Percentiles rank a stretch among this genome's conserved stretches.
These are phyloP conservation scores for Tetragnatha montana DNA, from an alignment of 2,888 invertebrate genomes.

Conservation along the genomic window DNA sequence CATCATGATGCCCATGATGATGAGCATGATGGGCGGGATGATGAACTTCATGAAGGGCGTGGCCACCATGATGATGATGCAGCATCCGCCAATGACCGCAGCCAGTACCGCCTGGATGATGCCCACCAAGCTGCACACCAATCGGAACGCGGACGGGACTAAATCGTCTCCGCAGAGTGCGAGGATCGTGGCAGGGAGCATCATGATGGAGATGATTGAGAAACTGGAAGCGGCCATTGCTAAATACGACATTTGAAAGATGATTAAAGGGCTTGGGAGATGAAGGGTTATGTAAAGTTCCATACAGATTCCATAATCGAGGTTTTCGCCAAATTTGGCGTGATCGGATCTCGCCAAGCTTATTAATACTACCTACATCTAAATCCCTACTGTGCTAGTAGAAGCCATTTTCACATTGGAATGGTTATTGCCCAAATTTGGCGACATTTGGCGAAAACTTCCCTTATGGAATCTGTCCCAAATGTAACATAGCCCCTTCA, in stretches of 20 bases:
- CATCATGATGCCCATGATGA: slow-evolving; percentile 67
- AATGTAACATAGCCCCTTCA: background rate
- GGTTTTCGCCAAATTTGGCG: no score
- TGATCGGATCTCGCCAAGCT: no score
- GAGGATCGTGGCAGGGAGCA: slow-evolving; percentile 15
- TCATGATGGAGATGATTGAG: slow-evolving; percentile 42
- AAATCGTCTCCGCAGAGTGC: background rate
- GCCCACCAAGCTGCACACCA: background rate
- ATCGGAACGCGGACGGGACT: slow-evolving; percentile 16
- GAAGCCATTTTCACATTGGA: no score
- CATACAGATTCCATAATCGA: no score
- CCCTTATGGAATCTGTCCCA: no score
- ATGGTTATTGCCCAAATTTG: no score
- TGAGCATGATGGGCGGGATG: slow-evolving; percentile 66
- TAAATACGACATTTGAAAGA: slow-evolving; percentile 36
- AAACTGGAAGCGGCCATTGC: slow-evolving; percentile 49
- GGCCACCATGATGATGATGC: slow-evolving; percentile 59
- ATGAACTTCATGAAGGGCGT: slow-evolving; percentile 63
- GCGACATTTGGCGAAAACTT: no score
- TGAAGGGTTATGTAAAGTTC: no score
- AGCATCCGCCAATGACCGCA: slow-evolving; percentile 4
- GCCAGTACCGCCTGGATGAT: background rate
- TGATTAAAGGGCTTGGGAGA: no score
- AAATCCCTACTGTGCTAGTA: no score
- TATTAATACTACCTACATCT: no score